phyloP scores from a whole-genome alignment of 2,113 vertebrate species.

The Puma concolor region DNA sequence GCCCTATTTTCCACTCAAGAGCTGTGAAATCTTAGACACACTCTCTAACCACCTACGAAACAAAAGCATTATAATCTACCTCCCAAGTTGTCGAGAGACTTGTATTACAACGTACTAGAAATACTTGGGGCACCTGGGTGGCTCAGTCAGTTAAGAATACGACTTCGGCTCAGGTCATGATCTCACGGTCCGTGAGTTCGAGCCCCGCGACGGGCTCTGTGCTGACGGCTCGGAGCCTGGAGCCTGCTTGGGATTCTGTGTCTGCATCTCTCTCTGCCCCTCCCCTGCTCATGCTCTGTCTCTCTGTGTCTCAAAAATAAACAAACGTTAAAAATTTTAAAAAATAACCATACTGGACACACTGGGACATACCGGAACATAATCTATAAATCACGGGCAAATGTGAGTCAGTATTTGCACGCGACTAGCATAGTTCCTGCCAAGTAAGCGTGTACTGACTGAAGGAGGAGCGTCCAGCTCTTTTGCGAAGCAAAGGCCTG shows the following conservation, averaged over 20 bases:
- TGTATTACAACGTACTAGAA: background rate
- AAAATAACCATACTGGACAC: background rate
- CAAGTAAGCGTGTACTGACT: background rate
- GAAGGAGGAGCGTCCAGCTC: background rate
- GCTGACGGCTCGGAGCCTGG: too few relatives aligned
- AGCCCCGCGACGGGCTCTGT: too few relatives aligned
- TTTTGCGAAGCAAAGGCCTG: background rate
- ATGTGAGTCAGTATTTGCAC: constrained; percentile 41
- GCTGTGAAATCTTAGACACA: constrained; percentile 25
- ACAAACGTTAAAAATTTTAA: too few relatives aligned
- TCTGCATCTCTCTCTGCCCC: too few relatives aligned
- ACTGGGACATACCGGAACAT: background rate
- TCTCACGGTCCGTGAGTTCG: too few relatives aligned
- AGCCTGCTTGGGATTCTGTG: too few relatives aligned
- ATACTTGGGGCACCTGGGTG: too few relatives aligned
- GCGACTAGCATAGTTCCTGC: background rate
- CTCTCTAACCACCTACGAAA: background rate
- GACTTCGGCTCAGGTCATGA: too few relatives aligned
- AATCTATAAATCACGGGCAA: background rate
- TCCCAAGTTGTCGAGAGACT: background rate
- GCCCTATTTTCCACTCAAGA: background rate
- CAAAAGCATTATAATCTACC: constrained; percentile 35
- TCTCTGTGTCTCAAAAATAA: too few relatives aligned
- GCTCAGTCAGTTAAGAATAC: too few relatives aligned
- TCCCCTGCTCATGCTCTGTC: too few relatives aligned